Base-by-base conservation (phyloP, 2,113 vertebrate species). In the Ariopsis seemanni region DNA sequence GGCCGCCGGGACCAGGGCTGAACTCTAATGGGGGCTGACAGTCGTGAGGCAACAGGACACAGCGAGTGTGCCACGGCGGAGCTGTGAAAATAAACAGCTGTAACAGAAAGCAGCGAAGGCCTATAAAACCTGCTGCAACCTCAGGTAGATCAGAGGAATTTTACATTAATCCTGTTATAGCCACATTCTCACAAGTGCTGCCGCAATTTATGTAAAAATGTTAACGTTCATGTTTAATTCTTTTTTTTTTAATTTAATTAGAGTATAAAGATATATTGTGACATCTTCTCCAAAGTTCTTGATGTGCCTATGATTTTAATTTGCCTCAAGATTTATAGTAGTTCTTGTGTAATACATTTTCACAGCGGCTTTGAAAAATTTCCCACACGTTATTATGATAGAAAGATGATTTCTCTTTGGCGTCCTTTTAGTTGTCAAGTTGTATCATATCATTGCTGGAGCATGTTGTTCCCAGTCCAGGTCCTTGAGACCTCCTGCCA, bases 21-120 rank as follows among this genome's bases (percentile, higher is more conserved):
- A 86, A 0, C 90, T 57, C 93, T 95, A 94, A 95, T 93, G 91
- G 90, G 84, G 92, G 89, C 91, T 95, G 94, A 95, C 94, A 93
- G 94, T 92, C 92, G 92, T 88, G 84, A 90, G 86, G 86, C 82
- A 87, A 63, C 63, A 77, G 48, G 82, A 87, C 82, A 82, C 77
- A 91, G 82, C 18, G 67, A 82, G 85, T 89, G 94, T 91, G 92
- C 93, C 92, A 91, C 89, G 53, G 91, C 89, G 89, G 90, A 91
- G 91, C 60, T 93, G 91, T 90, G 93, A 95, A 95, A 95, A 94
- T 93, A 95, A 94, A 94, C 93, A 91, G 90, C 85, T 84, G 91
- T 89, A 93, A 93, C 92, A 65, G 92, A 93, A 93, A 91, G 90
- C 74, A 74, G 67, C 50, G 17, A 79, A 81, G 80, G 89, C 93